phyloP scores from a whole-genome alignment of 1,140 invertebrate species.

The Drosophila baimaii region DNA sequence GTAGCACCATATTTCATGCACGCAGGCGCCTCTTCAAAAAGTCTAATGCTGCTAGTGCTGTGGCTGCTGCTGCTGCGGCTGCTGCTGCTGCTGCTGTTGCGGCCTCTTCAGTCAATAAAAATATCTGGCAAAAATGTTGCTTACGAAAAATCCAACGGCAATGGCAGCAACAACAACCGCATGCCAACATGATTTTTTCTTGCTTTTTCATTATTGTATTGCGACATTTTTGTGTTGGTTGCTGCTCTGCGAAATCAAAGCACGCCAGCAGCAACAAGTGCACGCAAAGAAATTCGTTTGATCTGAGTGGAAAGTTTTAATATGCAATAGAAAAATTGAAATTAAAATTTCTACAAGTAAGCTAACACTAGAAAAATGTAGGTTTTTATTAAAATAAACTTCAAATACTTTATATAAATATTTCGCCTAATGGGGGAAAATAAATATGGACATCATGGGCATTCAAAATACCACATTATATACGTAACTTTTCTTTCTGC shows the following conservation, averaged over 20 bases:
- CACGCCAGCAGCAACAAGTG: conserved; percentile 55
- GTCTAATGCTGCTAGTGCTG: conserved; percentile 29
- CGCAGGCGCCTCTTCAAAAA: conserved; percentile 79
- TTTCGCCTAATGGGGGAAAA: background rate
- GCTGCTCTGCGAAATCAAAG: conserved; percentile 78
- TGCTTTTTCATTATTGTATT: conserved; percentile 81
- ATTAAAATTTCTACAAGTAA: too few relatives aligned
- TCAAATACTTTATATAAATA: too few relatives aligned
- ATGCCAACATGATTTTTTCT: conserved; percentile 80
- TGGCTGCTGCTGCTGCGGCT: conserved; percentile 26
- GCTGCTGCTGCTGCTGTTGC: conserved; percentile 37
- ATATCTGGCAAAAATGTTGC: conserved; percentile 71
- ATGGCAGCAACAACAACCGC: conserved; percentile 46
- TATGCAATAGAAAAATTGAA: too few relatives aligned
- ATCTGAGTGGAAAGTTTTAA: too few relatives aligned
- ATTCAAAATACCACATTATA: too few relatives aligned
- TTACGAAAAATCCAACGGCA: conserved; percentile 50
- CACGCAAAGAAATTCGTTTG: background rate
- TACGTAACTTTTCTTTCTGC: too few relatives aligned
- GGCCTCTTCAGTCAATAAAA: conserved; percentile 82
- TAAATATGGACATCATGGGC: background rate
- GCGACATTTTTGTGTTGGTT: conserved; percentile 77
- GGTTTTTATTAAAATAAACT: too few relatives aligned
- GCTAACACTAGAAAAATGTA: too few relatives aligned
- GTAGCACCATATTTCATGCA: conserved; percentile 72